Conservation (phyloP, 2,888 invertebrate species). For the Diplazon laetatorius region DNA sequence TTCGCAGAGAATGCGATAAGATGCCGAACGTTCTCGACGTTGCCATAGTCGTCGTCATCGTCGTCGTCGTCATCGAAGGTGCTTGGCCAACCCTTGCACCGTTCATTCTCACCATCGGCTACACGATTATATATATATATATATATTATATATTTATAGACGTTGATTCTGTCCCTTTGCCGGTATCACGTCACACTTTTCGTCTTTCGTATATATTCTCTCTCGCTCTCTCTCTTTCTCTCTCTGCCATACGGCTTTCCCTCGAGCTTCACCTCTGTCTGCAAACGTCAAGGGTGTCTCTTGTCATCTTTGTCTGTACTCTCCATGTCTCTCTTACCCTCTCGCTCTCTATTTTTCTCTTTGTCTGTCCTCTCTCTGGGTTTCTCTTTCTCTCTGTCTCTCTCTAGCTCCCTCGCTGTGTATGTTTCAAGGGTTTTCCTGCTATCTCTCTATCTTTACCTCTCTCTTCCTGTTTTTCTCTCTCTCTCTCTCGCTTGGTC, state of each 20-base stretch:
- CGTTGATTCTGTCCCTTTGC: background rate
- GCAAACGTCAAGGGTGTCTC: conserved; percentile 18
- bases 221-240: conserved; percentile 20
- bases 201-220: background rate
- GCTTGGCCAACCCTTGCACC: background rate
- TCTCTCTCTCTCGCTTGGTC: conserved; percentile 66
- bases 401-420: conserved; percentile 58
- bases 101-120: background rate
- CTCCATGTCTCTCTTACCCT: conserved; percentile 38
- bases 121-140: background rate
- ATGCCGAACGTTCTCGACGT: conserved; percentile 71
- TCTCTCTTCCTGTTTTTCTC: conserved; percentile 46
- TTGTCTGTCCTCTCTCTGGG: conserved; percentile 10
- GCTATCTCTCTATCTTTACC: conserved; percentile 40
- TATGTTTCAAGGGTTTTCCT: conserved; percentile 24
- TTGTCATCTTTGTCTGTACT: conserved; percentile 53
- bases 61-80: conserved; percentile 18
- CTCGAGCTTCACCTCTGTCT: conserved; percentile 76
- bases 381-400: conserved; percentile 29
- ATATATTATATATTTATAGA: background rate
- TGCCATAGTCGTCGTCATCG: conserved; percentile 74
- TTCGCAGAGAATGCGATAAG: conserved; percentile 75
- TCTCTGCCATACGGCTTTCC: conserved; percentile 21
- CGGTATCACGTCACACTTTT: conserved; percentile 9
- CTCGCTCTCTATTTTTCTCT: too few relatives aligned